Conservation (phyloP, 2,113 vertebrate genomes). For the Onychostruthus taczanowskii region DNA sequence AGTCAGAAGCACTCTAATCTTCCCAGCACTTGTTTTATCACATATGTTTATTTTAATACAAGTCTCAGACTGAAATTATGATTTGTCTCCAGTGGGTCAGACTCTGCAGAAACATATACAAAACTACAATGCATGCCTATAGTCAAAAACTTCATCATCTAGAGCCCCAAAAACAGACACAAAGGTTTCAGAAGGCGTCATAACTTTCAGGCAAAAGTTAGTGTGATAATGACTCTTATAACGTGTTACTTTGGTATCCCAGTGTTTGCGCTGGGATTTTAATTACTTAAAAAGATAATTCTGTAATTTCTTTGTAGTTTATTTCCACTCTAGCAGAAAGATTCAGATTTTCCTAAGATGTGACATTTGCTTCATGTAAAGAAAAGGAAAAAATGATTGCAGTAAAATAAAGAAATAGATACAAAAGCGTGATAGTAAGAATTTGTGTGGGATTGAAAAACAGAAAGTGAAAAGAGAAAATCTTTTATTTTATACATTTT, state of each 20-base stretch:
- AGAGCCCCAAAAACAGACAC: rapidly evolving
- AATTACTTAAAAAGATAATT: neutral
- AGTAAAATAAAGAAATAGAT: neutral
- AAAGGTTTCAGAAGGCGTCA: neutral
- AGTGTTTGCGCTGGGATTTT: neutral
- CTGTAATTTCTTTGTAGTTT: neutral
- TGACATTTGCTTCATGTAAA: neutral
- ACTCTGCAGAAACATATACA: neutral
- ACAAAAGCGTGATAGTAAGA: neutral
- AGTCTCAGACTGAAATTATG: neutral
- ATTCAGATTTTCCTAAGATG: neutral
- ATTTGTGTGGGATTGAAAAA: neutral
- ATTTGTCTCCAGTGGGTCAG: neutral
- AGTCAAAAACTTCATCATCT: neutral
- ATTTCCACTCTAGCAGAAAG: neutral
- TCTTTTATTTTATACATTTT: neutral
- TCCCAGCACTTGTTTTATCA: neutral
- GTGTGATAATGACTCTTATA: neutral
- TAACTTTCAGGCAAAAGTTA: neutral
- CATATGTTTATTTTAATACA: neutral
- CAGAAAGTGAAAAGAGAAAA: neutral
- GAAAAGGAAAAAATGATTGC: neutral
- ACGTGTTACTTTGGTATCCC: neutral
- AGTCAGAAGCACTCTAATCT: conserved; percentile 43
- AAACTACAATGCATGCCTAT: neutral